Conservation (phyloP, 2,797 vertebrate species). For the Urophycis tenuis region DNA sequence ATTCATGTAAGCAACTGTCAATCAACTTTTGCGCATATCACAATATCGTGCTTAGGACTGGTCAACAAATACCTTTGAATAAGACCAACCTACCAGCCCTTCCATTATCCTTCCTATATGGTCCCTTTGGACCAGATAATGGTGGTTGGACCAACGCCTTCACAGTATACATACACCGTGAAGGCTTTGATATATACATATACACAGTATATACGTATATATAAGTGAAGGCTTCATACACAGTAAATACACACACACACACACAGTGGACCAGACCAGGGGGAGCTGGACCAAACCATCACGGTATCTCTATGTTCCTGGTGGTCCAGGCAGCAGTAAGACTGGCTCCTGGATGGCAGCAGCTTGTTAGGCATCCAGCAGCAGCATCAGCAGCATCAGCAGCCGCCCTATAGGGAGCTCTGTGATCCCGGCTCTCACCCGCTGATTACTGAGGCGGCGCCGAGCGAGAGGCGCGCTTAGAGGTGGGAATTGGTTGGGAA, state of each 20-base stretch:
- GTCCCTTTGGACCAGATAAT: not conserved
- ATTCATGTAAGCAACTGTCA: not conserved
- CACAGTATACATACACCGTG: too few species aligned
- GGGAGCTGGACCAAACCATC: too few species aligned
- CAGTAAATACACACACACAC: too few species aligned
- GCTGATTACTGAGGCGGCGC: not conserved
- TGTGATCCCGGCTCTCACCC: not conserved
- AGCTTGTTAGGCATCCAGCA: not conserved
- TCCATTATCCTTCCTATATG: not conserved
- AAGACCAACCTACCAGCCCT: not conserved
- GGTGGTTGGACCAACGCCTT: not conserved
- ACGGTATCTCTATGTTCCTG: too few species aligned
- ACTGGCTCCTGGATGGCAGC: too few species aligned
- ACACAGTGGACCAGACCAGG: too few species aligned
- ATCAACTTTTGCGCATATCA: not conserved
- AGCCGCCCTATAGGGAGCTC: not conserved
- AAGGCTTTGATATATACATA: too few species aligned
- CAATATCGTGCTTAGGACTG: not conserved
- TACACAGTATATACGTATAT: too few species aligned
- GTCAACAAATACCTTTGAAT: not conserved
- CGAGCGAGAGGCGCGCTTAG: not conserved
- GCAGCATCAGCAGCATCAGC: not conserved
- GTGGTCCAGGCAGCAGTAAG: not conserved
- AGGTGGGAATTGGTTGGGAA: not conserved
- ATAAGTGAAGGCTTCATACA: too few species aligned